A percentile compares a stretch with the other conserved stretches of the same genome.
phyloP scores from a whole-genome alignment of 2,888 invertebrate species.

The Venustoraphidia nigricollis region DNA sequence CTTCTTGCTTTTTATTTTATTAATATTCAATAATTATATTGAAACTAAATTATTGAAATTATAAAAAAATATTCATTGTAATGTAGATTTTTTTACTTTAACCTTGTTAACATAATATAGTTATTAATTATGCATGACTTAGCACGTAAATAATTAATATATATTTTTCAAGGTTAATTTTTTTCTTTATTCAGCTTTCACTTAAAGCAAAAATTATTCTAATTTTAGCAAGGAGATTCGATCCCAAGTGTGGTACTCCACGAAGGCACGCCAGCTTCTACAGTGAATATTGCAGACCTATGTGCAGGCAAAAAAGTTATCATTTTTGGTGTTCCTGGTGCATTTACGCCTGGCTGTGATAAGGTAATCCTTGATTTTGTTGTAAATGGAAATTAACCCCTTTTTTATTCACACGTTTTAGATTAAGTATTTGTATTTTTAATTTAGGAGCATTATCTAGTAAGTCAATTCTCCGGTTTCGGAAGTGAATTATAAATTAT shows the following conservation, averaged over 20 bases:
- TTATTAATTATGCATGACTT: no score
- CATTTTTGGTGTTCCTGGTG: slow-evolving; percentile 85
- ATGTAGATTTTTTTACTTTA: no score
- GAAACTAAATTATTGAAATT: no score
- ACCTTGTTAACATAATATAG: no score
- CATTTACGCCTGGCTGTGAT: slow-evolving; percentile 88
- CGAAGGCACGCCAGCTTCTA: slow-evolving; percentile 75
- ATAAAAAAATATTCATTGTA: no score
- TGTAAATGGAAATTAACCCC: neutral
- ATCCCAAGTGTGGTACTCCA: slow-evolving; percentile 65
- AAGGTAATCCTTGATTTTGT: slow-evolving; percentile 34
- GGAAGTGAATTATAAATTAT: no score
- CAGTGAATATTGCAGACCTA: slow-evolving; percentile 61
- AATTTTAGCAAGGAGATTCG: slow-evolving; percentile 63
- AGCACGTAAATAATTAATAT: no score
- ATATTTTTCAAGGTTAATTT: no score
- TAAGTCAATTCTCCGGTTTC: no score
- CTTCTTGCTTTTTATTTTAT: no score
- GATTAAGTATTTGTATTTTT: neutral
- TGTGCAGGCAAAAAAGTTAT: slow-evolving; percentile 68
- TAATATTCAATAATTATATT: no score
- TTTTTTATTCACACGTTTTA: neutral
- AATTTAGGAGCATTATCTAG: neutral
- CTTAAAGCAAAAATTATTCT: slow-evolving; percentile 5
- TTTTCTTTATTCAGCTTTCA: no score